Evolutionary conservation across 2,888 invertebrate genomes (phyloP).

Genomic region (Harmothoe impar): DNA sequence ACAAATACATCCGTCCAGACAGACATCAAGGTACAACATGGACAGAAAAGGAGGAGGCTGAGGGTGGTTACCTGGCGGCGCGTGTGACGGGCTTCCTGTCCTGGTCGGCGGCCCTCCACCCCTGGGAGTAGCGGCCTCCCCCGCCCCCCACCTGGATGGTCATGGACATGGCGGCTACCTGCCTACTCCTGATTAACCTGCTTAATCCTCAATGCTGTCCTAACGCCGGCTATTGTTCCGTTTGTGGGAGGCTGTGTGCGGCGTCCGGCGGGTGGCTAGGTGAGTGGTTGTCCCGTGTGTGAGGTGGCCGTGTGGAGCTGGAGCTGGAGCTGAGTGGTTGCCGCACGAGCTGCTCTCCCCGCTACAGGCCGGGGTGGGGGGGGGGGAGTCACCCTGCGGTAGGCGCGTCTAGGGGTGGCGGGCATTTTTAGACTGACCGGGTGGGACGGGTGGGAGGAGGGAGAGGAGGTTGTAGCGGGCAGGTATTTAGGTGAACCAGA

Average conservation of each 20-base stretch:
- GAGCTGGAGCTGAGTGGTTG: too few species aligned
- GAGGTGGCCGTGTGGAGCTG: not conserved
- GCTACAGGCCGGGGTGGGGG: not conserved
- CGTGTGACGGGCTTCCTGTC: constrained; percentile 66
- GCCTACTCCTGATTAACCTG: too few species aligned
- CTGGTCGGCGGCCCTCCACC: constrained; percentile 67
- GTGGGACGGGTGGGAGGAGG: not conserved
- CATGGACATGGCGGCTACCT: not conserved
- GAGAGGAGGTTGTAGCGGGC: not conserved
- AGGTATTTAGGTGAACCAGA: too few species aligned
- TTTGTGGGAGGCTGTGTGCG: not conserved
- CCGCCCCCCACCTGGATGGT: constrained; percentile 11
- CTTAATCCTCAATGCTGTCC: too few species aligned
- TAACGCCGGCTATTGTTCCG: too few species aligned
- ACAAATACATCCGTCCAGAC: too few species aligned
- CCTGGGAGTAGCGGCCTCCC: constrained; percentile 65
- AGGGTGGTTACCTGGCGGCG: constrained; percentile 63
- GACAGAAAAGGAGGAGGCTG: too few species aligned
- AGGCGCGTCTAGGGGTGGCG: not conserved
- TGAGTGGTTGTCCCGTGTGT: not conserved
- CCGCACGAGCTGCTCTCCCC: not conserved
- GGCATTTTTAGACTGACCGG: constrained; percentile 42
- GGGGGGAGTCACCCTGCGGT: not conserved
- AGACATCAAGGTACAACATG: too few species aligned
- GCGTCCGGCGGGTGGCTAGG: not conserved